Base-by-base conservation (phyloP, 2,888 invertebrate species). In the Drosophila kokeensis region DNA sequence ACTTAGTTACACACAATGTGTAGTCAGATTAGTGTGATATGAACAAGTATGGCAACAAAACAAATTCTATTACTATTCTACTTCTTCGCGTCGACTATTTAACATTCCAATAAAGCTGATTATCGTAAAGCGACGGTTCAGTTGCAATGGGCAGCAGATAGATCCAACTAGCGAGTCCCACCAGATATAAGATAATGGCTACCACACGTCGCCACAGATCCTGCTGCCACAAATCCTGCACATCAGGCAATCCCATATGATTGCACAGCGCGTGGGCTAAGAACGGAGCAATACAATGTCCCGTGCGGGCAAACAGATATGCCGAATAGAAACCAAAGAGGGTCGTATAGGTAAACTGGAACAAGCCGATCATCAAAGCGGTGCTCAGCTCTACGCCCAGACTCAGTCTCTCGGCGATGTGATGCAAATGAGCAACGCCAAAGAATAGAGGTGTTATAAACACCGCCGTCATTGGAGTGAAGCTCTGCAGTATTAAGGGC, bases 241-340 rank as follows among this genome's bases (percentile, higher is more conserved):
- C 94, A 92, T 98, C 97, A 0, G 99, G 99, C 91, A 99, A 96
- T 10, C 99, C 99, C 98, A 99, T 98, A 93, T 98, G 97, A 93
- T 99, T 99, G 93, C 99, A 99, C 93, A 98, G 98, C 38, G 97
- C 96, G 93, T 99, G 99, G 2, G 96, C 98, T 21, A 98, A 93
- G 82, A 98, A 95, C 4, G 98, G 97, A 1, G 98, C 97, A 24
- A 96, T 94, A 84, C 99, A 95, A 92, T 99, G 98, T 42, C 98
- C 98, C 4, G 98, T 99, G 92, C 97, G 95, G 13, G 97, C 94
- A 93, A 98, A 98, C 55, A 99, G 93, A 92, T 96, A 98, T n/a
- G 98, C 97, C 8, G 98, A 98, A 93, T 99, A 99, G 55, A 96
- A 96, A 69, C 99, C 99, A 94, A 99, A 99, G 57, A 99, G 92